Base-by-base conservation (phyloP, 2,888 invertebrate genomes). In the Ptychoptera albimana region DNA sequence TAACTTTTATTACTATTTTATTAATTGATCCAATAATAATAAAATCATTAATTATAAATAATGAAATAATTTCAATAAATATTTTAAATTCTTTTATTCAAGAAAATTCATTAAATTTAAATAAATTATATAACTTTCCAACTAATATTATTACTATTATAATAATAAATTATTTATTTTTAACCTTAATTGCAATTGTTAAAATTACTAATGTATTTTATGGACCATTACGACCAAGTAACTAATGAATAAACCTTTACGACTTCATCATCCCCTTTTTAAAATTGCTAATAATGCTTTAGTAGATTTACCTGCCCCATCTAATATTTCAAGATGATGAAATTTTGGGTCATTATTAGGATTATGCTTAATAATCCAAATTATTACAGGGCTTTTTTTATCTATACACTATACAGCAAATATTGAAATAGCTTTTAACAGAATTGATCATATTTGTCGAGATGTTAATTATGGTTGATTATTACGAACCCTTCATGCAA, bases 331-430 rank as follows among this genome's bases (percentile, higher is more conserved):
- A 38, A 50, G 61, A 32, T 70, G 71, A 70, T 81, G 80, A 76
- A 80, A 81, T 63, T 78, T 79, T 67, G 79, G 77, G 7, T 79
- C 77, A 0, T 51, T 79, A 54, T 52, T 79, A 68, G 75, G 72
- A 38, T 48, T 78, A 61, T 76, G 74, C 54, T 63, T 78, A 70
- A 64, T 71, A 46, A 69, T 71, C 47, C 80, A 82, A 75, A 75
- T 79, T 64, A 49, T 76, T 45, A 74, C 78, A 23, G 81, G 80
- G 37, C 52, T 82, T 58, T 77, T 82, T 59, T 58, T 81, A 67
- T 72, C 79, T 0, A 77, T 81, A 71, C 78, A 81, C 56, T 81
- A 79, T 55, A 70, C 71, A 13, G 69, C 77, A 10, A 70, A 78
- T 64, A 69, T 75, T 57, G 67, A 70, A 52, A 48, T 72, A 63